phyloP scores from a whole-genome alignment of 64 coral and sea anemone genomes.

The Platygyra sinensis region DNA sequence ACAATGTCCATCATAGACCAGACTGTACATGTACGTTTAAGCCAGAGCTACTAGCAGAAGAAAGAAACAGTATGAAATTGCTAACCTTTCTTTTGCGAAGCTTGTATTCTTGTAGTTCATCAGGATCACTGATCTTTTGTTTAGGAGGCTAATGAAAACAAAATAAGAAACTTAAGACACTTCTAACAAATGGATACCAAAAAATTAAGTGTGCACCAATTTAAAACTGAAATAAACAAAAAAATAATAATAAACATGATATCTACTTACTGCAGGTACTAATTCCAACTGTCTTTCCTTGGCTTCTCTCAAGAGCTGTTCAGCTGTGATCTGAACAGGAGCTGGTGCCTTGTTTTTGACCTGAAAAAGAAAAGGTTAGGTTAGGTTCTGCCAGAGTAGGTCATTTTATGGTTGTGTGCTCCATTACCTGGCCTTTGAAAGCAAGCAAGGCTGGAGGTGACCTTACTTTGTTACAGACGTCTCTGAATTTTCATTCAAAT shows the following conservation, averaged over 20 bases:
- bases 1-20: background rate
- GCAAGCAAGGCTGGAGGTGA: too few species aligned
- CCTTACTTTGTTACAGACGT: too few species aligned
- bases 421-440: too few species aligned
- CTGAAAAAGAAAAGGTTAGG: slow-evolving; percentile 39
- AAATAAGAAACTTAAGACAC: background rate
- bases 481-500: too few species aligned
- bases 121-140: slow-evolving; percentile 98
- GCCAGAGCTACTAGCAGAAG: too few species aligned
- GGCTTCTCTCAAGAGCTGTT: slow-evolving; percentile 93
- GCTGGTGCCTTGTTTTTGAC: slow-evolving; percentile 98
- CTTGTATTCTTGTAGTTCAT: slow-evolving; percentile 97
- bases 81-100: slow-evolving; percentile 96
- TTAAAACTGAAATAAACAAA: too few species aligned
- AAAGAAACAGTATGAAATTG: background rate
- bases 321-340: slow-evolving; percentile 96
- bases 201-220: too few species aligned
- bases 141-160: slow-evolving; percentile 81
- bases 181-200: background rate
- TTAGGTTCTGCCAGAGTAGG: too few species aligned
- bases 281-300: slow-evolving; percentile 95
- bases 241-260: too few species aligned
- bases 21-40: too few species aligned
- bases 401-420: too few species aligned
- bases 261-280: slow-evolving; percentile 76